Evolutionary conservation across 2,113 vertebrate genomes (phyloP), one percentile per base, ranked within the genome.

Genomic region (Nothobranchius furzeri): DNA sequence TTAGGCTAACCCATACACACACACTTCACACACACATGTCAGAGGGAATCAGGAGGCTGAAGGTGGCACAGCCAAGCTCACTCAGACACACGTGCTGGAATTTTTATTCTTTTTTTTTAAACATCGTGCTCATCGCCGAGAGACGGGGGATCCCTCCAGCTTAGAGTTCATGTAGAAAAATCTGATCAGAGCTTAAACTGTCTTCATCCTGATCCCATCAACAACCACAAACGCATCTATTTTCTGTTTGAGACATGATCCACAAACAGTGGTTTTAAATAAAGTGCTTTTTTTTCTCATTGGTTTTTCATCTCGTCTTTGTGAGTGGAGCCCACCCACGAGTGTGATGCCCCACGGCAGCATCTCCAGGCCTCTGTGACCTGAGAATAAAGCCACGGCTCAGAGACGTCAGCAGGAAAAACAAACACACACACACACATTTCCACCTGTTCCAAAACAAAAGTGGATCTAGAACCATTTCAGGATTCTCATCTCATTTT

Each of bases 261-360:
- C 76, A 59, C 57, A 80, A 81, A 84, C 54, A 64, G 4, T 15
- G 61, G 5, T 50, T 60, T 70, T 75, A 51, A 49, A 51, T 68
- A 47, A 60, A 50, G 35, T 43, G 12, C 47, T 40, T 7, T 37
- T 63, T 58, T 48, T 61, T 47, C 30, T 56, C 17, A 55, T 20
- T 47, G 10, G 30, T 40, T 59, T 43, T 53, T 35, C 37, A 43
- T 53, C 47, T 58, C 59, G 62, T 48, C 45, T 60, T 15, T 78
- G 71, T 73, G 60, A 62, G 57, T 36, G 50, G 9, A 59, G 90
- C 82, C 91, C 91, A 91, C 91, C 86, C 90, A 90, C 46, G 17
- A 70, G 59, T 65, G 15, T 24, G 60, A 72, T 69, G 67, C 76
- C 83, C 78, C 63, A 45, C 17, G 68, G 81, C 62, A 45, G 42